These are phyloP conservation scores for Margaritifera margaritifera DNA, from an alignment of 2,888 invertebrate genomes.

Conservation along the genomic window DNA sequence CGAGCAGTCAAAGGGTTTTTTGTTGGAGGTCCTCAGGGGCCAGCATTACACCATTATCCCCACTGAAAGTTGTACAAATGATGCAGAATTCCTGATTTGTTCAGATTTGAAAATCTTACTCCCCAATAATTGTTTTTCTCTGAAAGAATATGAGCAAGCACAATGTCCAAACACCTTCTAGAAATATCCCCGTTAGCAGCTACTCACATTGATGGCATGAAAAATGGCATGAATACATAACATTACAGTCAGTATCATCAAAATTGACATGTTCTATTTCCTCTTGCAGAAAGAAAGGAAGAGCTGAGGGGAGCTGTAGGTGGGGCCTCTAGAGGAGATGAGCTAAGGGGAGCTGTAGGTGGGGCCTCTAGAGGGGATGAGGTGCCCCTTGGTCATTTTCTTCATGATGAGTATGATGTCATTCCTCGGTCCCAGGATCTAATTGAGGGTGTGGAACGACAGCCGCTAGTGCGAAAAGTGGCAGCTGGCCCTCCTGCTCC, in stretches of 20 bases:
- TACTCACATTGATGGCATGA: no score
- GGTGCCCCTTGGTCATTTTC: conserved; percentile 30
- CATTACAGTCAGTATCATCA: background rate
- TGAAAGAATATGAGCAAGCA: no score
- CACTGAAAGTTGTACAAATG: no score
- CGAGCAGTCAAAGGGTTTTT: no score
- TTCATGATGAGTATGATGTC: conserved; percentile 51
- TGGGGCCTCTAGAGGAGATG: conserved; percentile 24
- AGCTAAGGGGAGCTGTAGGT: conserved; percentile 24
- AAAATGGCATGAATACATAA: background rate
- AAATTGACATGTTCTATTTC: background rate
- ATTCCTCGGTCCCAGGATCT: conserved; percentile 31
- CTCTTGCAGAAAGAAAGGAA: conserved; percentile 25
- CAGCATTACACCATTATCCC: no score
- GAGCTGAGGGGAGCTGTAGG: conserved; percentile 27
- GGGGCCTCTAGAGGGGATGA: conserved; percentile 13
- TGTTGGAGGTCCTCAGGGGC: no score
- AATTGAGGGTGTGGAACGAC: conserved; percentile 36
- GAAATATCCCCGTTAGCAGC: no score
- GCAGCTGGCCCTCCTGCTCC: conserved; percentile 59
- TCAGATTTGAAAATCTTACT: no score
- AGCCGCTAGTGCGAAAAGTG: conserved; percentile 55
- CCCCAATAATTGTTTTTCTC: no score
- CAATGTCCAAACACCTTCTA: no score
- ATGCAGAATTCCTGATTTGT: no score